These are phyloP conservation scores for Anthopleura sola DNA, from an alignment of 64 coral and sea anemone genomes.

Conservation along the genomic window DNA sequence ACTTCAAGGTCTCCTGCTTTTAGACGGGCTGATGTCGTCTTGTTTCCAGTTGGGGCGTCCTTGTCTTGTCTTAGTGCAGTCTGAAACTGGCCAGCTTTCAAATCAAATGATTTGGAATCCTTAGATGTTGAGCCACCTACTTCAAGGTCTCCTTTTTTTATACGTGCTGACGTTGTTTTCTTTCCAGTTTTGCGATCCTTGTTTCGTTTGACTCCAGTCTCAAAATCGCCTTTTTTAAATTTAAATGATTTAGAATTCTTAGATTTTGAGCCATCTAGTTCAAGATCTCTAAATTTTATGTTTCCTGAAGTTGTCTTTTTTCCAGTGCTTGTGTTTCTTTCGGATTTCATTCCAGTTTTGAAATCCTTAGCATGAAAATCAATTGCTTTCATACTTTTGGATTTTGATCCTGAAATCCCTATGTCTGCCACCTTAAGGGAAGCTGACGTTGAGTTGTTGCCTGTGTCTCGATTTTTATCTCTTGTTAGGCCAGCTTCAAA, in stretches of 20 bases:
- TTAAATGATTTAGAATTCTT: neutral
- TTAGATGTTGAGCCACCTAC: no score
- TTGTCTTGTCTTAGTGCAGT: no score
- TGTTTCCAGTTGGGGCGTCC: no score
- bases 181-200: no score
- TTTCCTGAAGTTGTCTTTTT: neutral
- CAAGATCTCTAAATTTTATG: neutral
- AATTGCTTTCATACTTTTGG: constrained; percentile 2
- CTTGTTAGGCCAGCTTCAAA: neutral
- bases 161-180: no score
- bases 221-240: no score
- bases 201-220: no score
- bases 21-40: no score
- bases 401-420: neutral
- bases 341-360: neutral
- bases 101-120: no score
- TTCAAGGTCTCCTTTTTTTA: no score
- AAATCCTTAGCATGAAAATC: neutral
- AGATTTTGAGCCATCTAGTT: neutral
- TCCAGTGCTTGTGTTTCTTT: neutral
- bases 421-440: neutral
- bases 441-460: neutral
- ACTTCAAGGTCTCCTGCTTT: no score
- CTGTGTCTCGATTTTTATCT: neutral
- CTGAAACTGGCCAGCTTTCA: no score